Evolutionary conservation across 2,113 vertebrate genomes (phyloP).

Genomic region (Thamnophis sirtalis): DNA sequence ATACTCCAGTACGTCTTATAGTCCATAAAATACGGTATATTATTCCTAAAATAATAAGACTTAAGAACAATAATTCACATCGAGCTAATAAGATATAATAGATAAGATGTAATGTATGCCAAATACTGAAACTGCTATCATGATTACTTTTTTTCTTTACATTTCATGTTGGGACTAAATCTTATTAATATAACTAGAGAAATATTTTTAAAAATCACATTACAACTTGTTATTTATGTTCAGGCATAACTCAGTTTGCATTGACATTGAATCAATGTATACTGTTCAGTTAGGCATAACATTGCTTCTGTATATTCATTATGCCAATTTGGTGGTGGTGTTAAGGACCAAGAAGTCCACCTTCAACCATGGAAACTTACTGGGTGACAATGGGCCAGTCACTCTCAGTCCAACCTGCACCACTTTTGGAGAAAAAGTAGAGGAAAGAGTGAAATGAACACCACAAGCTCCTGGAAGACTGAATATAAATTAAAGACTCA

Average conservation of each 20-base stretch:
- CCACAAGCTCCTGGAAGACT: neutral
- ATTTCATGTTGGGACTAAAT: neutral
- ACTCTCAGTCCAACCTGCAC: neutral
- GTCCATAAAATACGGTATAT: too few relatives aligned
- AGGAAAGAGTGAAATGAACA: neutral
- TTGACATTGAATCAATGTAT: neutral
- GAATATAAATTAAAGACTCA: neutral
- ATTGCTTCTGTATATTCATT: neutral
- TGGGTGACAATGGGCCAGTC: neutral
- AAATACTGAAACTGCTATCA: neutral
- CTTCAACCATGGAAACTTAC: neutral
- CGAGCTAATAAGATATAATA: neutral
- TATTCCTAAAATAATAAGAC: neutral
- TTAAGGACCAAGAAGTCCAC: neutral
- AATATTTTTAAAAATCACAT: neutral
- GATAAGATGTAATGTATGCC: neutral
- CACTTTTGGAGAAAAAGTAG: neutral
- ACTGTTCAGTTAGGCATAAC: neutral
- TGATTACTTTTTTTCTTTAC: neutral
- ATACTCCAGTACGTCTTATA: too few relatives aligned
- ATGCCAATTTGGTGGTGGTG: neutral
- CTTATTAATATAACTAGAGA: neutral
- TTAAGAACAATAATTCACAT: neutral
- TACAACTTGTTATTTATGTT: neutral
- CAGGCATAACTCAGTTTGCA: neutral